These are phyloP conservation scores for Myrmecobius fasciatus DNA, from an alignment of 2,113 vertebrate species.

Conservation along the genomic window DNA sequence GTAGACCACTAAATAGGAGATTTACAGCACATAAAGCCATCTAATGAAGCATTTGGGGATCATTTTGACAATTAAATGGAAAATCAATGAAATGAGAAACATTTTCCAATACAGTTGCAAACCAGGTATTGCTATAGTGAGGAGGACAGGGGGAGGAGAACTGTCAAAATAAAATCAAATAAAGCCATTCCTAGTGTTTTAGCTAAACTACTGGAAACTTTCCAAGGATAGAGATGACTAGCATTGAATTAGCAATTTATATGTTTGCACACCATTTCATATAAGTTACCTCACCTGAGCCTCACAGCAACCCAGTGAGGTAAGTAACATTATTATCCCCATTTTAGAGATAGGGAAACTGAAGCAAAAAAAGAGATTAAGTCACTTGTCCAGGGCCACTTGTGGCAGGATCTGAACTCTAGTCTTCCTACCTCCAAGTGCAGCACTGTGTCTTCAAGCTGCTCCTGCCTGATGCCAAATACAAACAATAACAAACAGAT, in stretches of 20 bases:
- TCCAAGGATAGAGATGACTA: not conserved
- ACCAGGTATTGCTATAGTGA: not conserved
- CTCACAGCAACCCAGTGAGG: not conserved
- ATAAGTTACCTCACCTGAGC: not conserved
- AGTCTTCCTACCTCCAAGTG: not conserved
- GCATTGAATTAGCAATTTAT: not conserved
- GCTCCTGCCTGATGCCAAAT: not conserved
- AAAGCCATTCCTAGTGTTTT: not conserved
- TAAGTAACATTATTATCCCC: not conserved
- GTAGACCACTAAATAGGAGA: not conserved
- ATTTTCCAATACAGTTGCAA: not conserved
- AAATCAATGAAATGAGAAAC: not conserved
- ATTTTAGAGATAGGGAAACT: not conserved
- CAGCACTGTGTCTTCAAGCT: not conserved
- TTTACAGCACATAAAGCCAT: not conserved
- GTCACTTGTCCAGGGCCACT: not conserved
- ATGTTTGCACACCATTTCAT: not conserved
- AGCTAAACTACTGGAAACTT: not conserved
- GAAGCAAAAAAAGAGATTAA: not conserved
- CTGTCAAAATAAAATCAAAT: not conserved
- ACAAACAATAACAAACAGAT: not conserved
- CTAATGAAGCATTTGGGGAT: not conserved
- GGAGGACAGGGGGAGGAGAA: no score
- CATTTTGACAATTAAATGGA: not conserved
- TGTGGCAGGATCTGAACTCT: not conserved